These are phyloP conservation scores for Phymanthus crucifer DNA, from an alignment of 92 coral and sea anemone species.

Conservation along the genomic window DNA sequence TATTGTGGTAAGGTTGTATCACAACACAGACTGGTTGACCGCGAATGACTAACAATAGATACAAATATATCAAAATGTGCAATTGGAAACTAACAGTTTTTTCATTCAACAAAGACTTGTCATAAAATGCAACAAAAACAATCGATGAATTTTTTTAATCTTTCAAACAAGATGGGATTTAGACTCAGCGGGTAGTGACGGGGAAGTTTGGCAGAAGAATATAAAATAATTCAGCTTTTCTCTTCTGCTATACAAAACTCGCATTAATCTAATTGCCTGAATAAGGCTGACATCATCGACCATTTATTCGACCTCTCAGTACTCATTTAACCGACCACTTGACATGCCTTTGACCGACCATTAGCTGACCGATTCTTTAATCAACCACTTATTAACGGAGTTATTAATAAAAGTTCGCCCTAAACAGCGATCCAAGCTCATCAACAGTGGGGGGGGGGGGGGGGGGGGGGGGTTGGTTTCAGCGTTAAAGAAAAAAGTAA, in stretches of 20 bases:
- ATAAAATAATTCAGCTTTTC: too few relatives aligned
- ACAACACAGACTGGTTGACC: background rate
- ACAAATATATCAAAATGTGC: slow-evolving; percentile 3
- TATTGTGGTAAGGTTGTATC: background rate
- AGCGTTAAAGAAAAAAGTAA: too few relatives aligned
- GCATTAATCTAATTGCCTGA: too few relatives aligned
- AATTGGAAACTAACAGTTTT: background rate
- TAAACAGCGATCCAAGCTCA: too few relatives aligned
- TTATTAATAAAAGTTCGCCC: too few relatives aligned
- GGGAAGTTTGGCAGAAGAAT: background rate
- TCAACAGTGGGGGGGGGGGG: too few relatives aligned
- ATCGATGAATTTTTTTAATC: background rate
- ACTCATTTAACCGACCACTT: background rate
- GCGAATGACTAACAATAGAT: background rate
- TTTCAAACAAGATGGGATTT: background rate
- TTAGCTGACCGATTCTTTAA: background rate
- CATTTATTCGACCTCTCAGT: background rate
- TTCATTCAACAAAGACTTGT: background rate
- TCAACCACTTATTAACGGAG: background rate
- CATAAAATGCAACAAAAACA: background rate
- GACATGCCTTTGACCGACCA: background rate
- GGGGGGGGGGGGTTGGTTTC: too few relatives aligned
- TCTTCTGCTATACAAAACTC: too few relatives aligned
- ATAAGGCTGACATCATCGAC: background rate
- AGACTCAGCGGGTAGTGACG: background rate